Conservation (phyloP, 2,888 invertebrate genomes). For the Abscondita cerata region DNA sequence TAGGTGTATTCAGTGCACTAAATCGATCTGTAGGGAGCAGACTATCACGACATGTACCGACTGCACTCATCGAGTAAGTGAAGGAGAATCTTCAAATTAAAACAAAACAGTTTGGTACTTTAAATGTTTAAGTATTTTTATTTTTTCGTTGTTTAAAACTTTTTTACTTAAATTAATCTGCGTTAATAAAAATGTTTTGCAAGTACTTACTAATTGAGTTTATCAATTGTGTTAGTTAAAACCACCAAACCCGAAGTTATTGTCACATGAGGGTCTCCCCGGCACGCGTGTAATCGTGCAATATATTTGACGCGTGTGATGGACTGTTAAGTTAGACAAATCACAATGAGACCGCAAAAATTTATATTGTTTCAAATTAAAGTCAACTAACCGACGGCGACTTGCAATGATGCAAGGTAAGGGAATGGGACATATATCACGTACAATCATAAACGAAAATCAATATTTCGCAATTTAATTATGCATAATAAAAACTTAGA, state of each 20-base stretch:
- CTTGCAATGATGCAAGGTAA: no score
- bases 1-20: not conserved
- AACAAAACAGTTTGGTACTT: not conserved
- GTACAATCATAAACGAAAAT: no score
- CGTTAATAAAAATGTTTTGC: not conserved
- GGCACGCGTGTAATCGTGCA: slow-evolving; percentile 7
- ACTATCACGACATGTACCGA: not conserved
- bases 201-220: not conserved
- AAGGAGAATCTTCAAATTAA: not conserved
- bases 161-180: not conserved
- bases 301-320: slow-evolving; percentile 8
- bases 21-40: not conserved
- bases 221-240: not conserved
- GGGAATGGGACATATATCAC: no score
- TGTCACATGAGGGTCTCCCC: not conserved
- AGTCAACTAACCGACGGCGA: no score
- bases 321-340: slow-evolving; percentile 10
- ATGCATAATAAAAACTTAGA: no score
- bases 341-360: no score
- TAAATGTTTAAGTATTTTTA: no score
- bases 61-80: not conserved
- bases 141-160: no score
- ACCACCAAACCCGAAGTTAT: not conserved
- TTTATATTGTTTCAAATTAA: no score
- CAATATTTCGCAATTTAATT: no score